Base-by-base conservation (phyloP, 2,888 invertebrate genomes). In the Nymphalis c-album region DNA sequence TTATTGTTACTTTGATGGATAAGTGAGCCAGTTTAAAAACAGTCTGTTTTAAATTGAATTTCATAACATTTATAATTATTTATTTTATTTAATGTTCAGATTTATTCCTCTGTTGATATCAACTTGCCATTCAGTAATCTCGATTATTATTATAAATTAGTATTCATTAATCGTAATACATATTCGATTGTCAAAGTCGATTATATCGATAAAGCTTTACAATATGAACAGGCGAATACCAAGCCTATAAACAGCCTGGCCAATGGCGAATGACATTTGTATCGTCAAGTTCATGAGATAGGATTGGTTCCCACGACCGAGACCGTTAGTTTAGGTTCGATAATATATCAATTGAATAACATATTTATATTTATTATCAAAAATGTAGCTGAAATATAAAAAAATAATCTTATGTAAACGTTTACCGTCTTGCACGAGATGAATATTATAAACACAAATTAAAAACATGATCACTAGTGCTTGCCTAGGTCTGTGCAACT, bases 301-400 rank as follows among this genome's bases (percentile, higher is more conserved):
- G 31, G 45, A 62, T 60, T 51, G 59, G 53, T 69, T 69, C 69
- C 69, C 69, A 69, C 69, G 68, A 57, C 18, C 22, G 18, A 20
- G 45, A 63, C 63, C 63, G 60, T 60, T 63, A 65, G 60, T 45
- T n/a, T 20, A 31, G 51, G 48, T 47, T 10, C 26, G 51, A 7
- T 26, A 16, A 7, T 18, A 40, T 40, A 7, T n/a, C 53, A 16
- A 55, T 55, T n/a, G 53, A 40, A 13, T 40, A 2, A 40, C 10
- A 40, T 40, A 13, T 10, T 40, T 1, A 10, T 40, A 40, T 40
- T 40, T 10, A 40, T 10, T 40, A 13, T 22, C 22, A 40, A 13
- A 40, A 40, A 40, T 40, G 3, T 13, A 13, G 13, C 40, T 40
- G 4, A 40, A 13, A 2, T 40, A 40, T 22, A 40, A 3, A 40